phyloP scores from a whole-genome alignment of 2,888 invertebrate species.

The Drosophila robusta region DNA sequence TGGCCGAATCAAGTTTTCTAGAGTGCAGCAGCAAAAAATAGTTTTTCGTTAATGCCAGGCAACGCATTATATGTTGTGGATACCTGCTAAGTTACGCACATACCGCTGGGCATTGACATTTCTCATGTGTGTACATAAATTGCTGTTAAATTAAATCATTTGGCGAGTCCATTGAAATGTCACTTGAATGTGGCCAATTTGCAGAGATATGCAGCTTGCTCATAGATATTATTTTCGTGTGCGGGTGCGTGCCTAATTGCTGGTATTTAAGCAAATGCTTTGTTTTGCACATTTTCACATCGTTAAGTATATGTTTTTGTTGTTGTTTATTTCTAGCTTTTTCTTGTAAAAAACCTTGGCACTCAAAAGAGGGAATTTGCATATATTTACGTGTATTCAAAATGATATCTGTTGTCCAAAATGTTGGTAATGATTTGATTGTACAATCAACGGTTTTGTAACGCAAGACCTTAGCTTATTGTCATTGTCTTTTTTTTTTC shows the following conservation, averaged over 20 bases:
- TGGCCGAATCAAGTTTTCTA: slow-evolving; percentile 48
- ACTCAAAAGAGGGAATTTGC: slow-evolving; percentile 70
- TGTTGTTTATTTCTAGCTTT: slow-evolving; percentile 25
- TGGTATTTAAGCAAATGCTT: slow-evolving; percentile 57
- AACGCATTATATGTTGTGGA: slow-evolving; percentile 35
- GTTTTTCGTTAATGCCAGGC: slow-evolving; percentile 48
- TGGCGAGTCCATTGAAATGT: slow-evolving; percentile 68
- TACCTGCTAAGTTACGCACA: slow-evolving; percentile 47
- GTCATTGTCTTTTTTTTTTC: slow-evolving; percentile 15
- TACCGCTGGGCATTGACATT: slow-evolving; percentile 55
- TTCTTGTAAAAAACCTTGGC: slow-evolving; percentile 72
- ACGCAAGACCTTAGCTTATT: slow-evolving; percentile 39
- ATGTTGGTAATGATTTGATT: slow-evolving; percentile 61
- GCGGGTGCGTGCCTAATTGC: slow-evolving; percentile 77
- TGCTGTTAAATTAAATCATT: slow-evolving; percentile 66
- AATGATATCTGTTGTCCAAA: slow-evolving; percentile 40
- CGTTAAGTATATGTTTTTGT: slow-evolving; percentile 61
- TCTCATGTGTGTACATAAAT: slow-evolving; percentile 36
- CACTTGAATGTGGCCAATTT: slow-evolving; percentile 43
- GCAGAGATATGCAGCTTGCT: slow-evolving; percentile 15
- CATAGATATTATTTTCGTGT: slow-evolving; percentile 38
- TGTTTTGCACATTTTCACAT: slow-evolving; percentile 71
- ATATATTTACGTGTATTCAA: slow-evolving; percentile 59
- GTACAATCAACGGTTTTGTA: slow-evolving; percentile 56
- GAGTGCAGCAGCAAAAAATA: slow-evolving; percentile 12